phyloP scores from a whole-genome alignment of 2,888 invertebrate species.

The Malachius bipustulatus region DNA sequence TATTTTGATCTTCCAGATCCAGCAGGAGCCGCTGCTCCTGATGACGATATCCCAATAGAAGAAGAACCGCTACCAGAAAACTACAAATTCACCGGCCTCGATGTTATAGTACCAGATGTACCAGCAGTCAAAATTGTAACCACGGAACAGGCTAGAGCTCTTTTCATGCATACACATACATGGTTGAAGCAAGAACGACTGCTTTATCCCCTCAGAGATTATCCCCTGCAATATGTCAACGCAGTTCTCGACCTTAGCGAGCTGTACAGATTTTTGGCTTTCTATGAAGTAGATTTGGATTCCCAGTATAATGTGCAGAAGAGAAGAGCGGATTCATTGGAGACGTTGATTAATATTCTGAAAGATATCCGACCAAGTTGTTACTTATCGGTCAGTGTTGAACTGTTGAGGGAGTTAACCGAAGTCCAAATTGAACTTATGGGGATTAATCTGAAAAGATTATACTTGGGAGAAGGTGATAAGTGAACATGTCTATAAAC shows the following conservation, averaged over 20 bases:
- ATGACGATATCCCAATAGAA: constrained; percentile 9
- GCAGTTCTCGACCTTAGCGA: constrained; percentile 50
- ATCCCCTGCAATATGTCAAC: constrained; percentile 47
- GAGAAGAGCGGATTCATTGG: constrained; percentile 46
- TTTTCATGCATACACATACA: constrained; percentile 45
- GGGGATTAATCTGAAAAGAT: constrained; percentile 47
- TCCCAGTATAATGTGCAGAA: constrained; percentile 46
- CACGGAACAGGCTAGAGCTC: constrained; percentile 40
- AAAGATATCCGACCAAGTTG: constrained; percentile 45
- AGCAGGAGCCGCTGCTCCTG: no score
- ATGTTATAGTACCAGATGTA: constrained; percentile 21
- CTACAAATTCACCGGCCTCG: constrained; percentile 22
- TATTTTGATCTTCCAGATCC: no score
- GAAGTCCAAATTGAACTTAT: constrained; percentile 52
- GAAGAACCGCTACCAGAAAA: constrained; percentile 5
- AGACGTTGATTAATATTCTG: constrained; percentile 43
- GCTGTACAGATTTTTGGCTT: constrained; percentile 53
- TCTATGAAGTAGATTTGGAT: constrained; percentile 60
- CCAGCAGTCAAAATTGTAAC: constrained; percentile 30
- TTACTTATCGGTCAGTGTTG: constrained; percentile 37
- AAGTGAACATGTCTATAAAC: constrained; percentile 4
- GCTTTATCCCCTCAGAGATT: constrained; percentile 46
- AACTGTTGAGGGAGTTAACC: constrained; percentile 42
- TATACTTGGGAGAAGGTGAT: constrained; percentile 31
- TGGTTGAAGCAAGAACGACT: constrained; percentile 48